Evolutionary conservation across 2,797 vertebrate genomes (phyloP).

Genomic region (Acrossocheilus wenchowensis): DNA sequence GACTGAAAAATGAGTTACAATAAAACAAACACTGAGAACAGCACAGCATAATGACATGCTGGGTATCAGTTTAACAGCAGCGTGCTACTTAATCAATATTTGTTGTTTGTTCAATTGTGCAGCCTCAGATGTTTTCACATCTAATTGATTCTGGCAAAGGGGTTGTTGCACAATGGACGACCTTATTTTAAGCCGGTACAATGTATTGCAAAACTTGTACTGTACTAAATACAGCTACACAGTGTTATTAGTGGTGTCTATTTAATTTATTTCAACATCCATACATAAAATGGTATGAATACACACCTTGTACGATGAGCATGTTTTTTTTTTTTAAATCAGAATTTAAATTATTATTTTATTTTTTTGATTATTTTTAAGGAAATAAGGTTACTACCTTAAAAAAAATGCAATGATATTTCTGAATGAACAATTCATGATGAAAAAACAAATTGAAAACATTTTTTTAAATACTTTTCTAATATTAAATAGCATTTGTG

Average conservation of each 20-base stretch:
- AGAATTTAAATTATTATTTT: neutral
- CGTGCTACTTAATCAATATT: slow-evolving; percentile 34
- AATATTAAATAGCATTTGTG: neutral
- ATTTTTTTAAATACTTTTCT: too few relatives aligned
- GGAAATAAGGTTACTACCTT: neutral
- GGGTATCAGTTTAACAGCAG: slow-evolving; percentile 33
- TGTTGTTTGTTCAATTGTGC: slow-evolving; percentile 30
- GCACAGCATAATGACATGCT: slow-evolving; percentile 26
- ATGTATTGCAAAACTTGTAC: neutral
- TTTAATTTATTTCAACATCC: neutral
- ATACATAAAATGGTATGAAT: neutral
- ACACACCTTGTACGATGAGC: neutral
- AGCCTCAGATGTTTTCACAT: slow-evolving; percentile 21
- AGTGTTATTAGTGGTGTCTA: neutral
- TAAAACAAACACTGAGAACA: slow-evolving; percentile 35
- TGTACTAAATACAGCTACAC: neutral
- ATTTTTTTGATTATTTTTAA: neutral
- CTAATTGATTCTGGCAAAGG: slow-evolving; percentile 36
- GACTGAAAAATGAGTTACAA: slow-evolving; percentile 38
- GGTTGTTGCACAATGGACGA: slow-evolving; percentile 1
- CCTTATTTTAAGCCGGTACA: neutral
- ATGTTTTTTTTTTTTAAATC: neutral
- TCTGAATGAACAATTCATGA: too few relatives aligned
- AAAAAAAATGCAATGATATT: too few relatives aligned
- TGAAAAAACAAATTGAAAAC: too few relatives aligned